Conservation (phyloP, 1,140 invertebrate species). For the Bombus cullumanus region DNA sequence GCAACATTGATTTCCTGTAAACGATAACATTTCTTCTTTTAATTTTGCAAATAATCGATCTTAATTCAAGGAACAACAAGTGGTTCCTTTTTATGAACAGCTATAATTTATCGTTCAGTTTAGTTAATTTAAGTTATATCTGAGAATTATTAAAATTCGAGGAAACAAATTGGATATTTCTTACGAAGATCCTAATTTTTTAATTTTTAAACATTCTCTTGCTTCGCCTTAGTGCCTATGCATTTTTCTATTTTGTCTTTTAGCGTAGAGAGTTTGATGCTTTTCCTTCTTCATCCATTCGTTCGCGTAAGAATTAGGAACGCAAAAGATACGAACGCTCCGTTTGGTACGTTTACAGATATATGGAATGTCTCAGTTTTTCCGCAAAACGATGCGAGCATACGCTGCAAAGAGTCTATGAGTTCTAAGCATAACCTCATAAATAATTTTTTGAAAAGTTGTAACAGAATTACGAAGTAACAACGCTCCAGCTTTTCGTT, state of each 20-base stretch:
- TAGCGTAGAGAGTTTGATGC: neutral
- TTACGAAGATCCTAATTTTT: neutral
- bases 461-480: neutral
- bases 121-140: neutral
- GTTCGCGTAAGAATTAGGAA: neutral
- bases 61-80: neutral
- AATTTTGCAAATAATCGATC: neutral
- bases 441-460: too few relatives aligned
- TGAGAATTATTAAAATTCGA: neutral
- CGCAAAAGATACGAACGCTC: neutral
- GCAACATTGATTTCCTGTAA: neutral
- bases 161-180: neutral
- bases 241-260: neutral
- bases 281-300: neutral
- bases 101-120: neutral
- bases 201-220: neutral
- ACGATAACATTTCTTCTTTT: neutral
- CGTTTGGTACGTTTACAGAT: slow-evolving; percentile 18
- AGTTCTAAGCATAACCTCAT: neutral
- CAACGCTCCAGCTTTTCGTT: neutral
- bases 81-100: neutral
- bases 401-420: too few relatives aligned
- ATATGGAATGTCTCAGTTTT: neutral
- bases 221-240: neutral
- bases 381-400: neutral